Base-by-base conservation (phyloP, 2,113 vertebrate genomes). In the Apteryx mantelli region DNA sequence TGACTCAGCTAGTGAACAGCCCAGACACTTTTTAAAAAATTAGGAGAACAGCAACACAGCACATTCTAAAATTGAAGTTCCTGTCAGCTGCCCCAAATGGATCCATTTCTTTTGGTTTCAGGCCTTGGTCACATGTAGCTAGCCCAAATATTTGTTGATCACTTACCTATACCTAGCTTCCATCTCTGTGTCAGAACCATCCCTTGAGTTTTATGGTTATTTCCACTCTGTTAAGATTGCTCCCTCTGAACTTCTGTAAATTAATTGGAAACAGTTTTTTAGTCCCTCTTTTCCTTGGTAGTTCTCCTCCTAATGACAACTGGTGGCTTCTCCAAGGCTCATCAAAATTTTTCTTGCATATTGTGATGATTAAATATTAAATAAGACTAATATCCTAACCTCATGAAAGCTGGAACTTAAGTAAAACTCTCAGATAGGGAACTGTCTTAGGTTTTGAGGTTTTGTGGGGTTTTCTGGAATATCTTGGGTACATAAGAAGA, bases 261-360 rank as follows among this genome's bases (percentile, higher is more conserved):
- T 82, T 30, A 94, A 86, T 40, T 64, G 20, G 64, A 66, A 92
- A 56, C 46, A 42, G 40, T 73, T 86, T 95, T 38, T 85, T 6
- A 24, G 13, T 40, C 3, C 18, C 66, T 88, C 56, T 58, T 84
- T 26, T 94, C 69, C 76, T 61, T 11, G 42, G 79, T 89, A 75
- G 44, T 64, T 36, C 42, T 87, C 34, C 40, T 83, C 22, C 36
- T 80, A 83, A 21, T 71, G 18, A 53, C 36, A 91, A 91, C 50
- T 79, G 90, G 58, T 56, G 80, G 52, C 80, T 97, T 97, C 93
- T 95, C 24, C 58, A 95, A 94, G 58, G 58, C 5, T 94, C 11
- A n/a, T 46, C 7, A 11, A 53, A 50, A 1, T 6, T 86, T 76
- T 79, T 46, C 26, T 84, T 71, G 12, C 7, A 84, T 80, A n/a